Conservation (phyloP, 2,888 invertebrate genomes). For the Xiphydria camelus region DNA sequence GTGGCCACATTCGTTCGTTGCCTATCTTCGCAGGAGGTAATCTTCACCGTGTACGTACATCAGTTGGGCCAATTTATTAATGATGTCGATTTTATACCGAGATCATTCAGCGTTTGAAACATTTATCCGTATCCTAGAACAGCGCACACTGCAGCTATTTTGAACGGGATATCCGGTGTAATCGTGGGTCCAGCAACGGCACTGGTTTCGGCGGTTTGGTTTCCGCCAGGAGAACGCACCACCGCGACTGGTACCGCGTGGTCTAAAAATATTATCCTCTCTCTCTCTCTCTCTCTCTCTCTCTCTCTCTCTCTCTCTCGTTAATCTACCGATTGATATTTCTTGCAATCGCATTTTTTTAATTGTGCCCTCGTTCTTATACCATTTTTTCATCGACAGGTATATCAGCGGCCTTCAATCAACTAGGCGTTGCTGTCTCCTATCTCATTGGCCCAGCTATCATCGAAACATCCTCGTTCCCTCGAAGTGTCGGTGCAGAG, state of each 20-base stretch:
- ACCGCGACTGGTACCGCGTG: constrained; percentile 53
- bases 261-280: no score
- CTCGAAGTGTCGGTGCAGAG: no score
- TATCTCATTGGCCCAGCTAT: constrained; percentile 40
- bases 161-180: constrained; percentile 56
- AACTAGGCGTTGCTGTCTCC: constrained; percentile 42
- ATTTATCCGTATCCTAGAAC: constrained; percentile 33
- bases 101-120: neutral
- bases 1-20: constrained; percentile 41
- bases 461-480: constrained; percentile 15
- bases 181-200: constrained; percentile 54
- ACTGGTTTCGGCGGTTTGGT: constrained; percentile 57
- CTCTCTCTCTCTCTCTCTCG: no score
- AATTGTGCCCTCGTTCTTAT: no score
- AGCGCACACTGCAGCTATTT: constrained; percentile 49
- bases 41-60: constrained; percentile 39
- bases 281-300: no score
- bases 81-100: neutral
- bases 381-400: constrained; percentile 24
- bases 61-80: neutral
- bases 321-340: no score
- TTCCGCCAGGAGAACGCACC: constrained; percentile 56
- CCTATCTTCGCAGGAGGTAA: constrained; percentile 27
- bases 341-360: neutral
- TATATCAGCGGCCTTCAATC: constrained; percentile 40